phyloP scores from a whole-genome alignment of 2,113 vertebrate genomes.

The Balaeniceps rex region DNA sequence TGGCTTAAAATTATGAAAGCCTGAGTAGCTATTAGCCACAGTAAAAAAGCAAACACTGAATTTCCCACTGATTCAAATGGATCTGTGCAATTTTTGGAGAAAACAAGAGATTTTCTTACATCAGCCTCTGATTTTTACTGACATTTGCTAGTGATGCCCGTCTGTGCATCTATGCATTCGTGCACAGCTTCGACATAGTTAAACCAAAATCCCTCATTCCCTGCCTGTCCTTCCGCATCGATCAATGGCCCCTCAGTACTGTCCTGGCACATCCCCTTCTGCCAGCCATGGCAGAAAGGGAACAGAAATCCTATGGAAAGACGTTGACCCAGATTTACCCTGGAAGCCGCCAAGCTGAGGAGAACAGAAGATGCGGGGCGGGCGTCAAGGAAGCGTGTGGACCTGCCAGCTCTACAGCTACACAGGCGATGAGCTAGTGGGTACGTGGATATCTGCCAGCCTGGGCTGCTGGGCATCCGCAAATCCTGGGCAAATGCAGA shows the following conservation, averaged over 20 bases:
- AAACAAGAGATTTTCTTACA: not conserved
- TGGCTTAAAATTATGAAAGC: not conserved
- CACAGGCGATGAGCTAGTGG: not conserved
- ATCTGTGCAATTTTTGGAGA: not conserved
- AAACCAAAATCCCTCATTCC: not conserved
- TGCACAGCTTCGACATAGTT: not conserved
- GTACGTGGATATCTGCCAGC: not conserved
- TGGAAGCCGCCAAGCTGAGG: not conserved
- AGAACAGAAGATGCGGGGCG: not conserved
- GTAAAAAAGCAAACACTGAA: not conserved
- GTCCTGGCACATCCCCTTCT: not conserved
- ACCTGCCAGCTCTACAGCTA: not conserved
- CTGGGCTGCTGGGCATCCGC: not conserved
- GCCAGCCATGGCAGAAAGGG: not conserved
- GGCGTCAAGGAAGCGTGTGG: accelerated
- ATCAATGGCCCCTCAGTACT: not conserved
- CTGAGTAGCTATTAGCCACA: not conserved
- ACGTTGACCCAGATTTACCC: slow-evolving; percentile 33
- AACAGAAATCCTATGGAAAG: not conserved
- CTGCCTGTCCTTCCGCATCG: not conserved
- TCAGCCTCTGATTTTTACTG: not conserved
- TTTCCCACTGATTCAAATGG: not conserved
- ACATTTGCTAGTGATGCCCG: not conserved
- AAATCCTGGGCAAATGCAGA: not conserved
- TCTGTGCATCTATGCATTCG: not conserved